These are phyloP conservation scores for Schrankia costaestrigalis DNA, from an alignment of 2,888 invertebrate genomes.

Conservation along the genomic window DNA sequence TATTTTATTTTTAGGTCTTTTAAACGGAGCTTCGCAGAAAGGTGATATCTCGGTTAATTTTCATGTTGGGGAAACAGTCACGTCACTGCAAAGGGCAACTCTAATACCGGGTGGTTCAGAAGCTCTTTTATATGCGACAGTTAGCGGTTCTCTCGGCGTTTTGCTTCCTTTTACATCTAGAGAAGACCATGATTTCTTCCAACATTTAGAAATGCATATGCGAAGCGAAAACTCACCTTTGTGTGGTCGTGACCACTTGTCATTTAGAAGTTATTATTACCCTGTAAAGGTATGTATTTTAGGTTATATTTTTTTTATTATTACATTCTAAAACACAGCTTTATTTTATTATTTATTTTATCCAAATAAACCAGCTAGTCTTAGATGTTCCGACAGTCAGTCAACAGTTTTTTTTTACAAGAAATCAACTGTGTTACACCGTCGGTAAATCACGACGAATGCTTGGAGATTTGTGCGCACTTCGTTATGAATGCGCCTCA, in stretches of 20 bases:
- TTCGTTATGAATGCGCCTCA: slow-evolving; percentile 59
- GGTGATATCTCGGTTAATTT: slow-evolving; percentile 95
- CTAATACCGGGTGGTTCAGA: slow-evolving; percentile 98
- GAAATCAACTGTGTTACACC: slow-evolving; percentile 66
- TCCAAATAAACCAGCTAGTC: too few species aligned
- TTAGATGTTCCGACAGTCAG: slow-evolving; percentile 70
- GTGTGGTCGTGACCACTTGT: slow-evolving; percentile 98
- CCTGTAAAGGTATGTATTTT: slow-evolving; percentile 90
- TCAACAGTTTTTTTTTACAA: slow-evolving; percentile 57
- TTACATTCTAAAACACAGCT: neutral
- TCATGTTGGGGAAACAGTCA: slow-evolving; percentile 97
- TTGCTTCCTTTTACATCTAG: slow-evolving; percentile 96
- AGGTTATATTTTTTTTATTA: neutral
- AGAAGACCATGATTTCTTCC: slow-evolving; percentile 99
- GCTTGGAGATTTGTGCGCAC: slow-evolving; percentile 35
- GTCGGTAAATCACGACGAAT: slow-evolving; percentile 60
- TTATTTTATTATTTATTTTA: neutral
- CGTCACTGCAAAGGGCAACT: slow-evolving; percentile 97
- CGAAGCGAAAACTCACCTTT: slow-evolving; percentile 97
- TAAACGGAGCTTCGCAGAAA: slow-evolving; percentile 99
- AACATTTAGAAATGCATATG: slow-evolving; percentile 99
- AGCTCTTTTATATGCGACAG: slow-evolving; percentile 96
- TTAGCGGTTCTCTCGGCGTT: slow-evolving; percentile 96
- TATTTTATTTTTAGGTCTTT: slow-evolving; percentile 86
- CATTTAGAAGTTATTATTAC: slow-evolving; percentile 98